phyloP scores from a whole-genome alignment of 2,888 invertebrate genomes.

The Agrochola macilenta region DNA sequence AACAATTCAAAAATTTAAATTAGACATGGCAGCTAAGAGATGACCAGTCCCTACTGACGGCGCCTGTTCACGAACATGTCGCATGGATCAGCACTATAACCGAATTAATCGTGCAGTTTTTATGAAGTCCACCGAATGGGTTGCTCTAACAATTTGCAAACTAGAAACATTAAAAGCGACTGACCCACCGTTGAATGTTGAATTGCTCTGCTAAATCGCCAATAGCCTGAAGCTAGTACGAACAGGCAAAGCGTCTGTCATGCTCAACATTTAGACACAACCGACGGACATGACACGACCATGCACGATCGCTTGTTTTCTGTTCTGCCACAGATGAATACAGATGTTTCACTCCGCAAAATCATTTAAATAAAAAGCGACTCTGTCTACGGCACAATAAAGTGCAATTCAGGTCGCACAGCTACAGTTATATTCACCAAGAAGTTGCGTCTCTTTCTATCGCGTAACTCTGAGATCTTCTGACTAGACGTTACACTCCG shows the following conservation, averaged over 20 bases:
- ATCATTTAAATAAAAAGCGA: too few species aligned
- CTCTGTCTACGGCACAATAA: too few species aligned
- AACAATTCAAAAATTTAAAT: too few species aligned
- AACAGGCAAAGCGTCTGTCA: constrained; percentile 18
- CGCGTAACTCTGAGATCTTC: too few species aligned
- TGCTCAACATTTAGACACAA: constrained; percentile 7
- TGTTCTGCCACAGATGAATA: neutral
- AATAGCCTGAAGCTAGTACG: neutral
- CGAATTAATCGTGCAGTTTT: constrained; percentile 16
- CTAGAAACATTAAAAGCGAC: neutral
- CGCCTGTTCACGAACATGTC: too few species aligned
- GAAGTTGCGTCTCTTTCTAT: too few species aligned
- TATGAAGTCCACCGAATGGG: neutral
- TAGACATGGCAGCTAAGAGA: too few species aligned
- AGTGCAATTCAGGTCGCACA: too few species aligned
- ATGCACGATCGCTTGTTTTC: constrained; percentile 6
- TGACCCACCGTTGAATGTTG: neutral
- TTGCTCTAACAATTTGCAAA: constrained; percentile 1
- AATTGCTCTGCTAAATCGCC: neutral
- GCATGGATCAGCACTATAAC: neutral
- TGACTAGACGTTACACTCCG: too few species aligned
- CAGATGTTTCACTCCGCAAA: too few species aligned
- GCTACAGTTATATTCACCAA: too few species aligned
- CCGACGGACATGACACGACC: neutral
- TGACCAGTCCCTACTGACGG: too few species aligned